Conservation (phyloP, 1,140 invertebrate genomes). For the Pararge aegeria region DNA sequence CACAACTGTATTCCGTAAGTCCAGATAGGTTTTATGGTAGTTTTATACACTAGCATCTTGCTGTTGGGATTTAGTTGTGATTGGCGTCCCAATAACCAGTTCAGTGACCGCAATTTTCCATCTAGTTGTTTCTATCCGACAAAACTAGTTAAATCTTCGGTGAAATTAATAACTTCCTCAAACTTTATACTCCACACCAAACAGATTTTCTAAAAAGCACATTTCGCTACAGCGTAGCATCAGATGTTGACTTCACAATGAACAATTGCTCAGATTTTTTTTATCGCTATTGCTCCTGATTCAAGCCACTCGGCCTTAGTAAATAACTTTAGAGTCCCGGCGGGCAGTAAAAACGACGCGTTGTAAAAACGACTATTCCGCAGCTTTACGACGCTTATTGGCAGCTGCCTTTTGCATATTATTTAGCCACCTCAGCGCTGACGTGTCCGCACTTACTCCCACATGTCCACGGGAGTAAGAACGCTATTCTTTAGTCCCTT, state of each 20-base stretch:
- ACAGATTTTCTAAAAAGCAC: too few species aligned
- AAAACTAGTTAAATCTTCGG: too few species aligned
- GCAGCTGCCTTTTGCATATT: conserved; percentile 31
- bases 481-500: not conserved
- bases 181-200: too few species aligned
- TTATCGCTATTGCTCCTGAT: conserved; percentile 6
- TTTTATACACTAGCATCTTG: too few species aligned
- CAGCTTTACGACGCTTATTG: conserved; percentile 38
- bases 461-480: not conserved
- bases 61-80: too few species aligned
- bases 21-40: too few species aligned
- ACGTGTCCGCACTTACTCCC: not conserved
- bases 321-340: conserved; percentile 40
- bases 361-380: conserved; percentile 41
- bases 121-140: too few species aligned
- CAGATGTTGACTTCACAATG: not conserved
- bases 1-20: too few species aligned
- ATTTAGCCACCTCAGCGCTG: conserved; percentile 17
- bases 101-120: too few species aligned
- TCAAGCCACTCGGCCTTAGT: conserved; percentile 19
- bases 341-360: conserved; percentile 37
- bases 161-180: too few species aligned
- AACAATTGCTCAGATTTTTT: not conserved
- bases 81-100: too few species aligned
- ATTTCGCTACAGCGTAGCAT: too few species aligned